These are phyloP conservation scores for Aplysia californica DNA, from an alignment of 1,140 invertebrate species.

Conservation along the genomic window DNA sequence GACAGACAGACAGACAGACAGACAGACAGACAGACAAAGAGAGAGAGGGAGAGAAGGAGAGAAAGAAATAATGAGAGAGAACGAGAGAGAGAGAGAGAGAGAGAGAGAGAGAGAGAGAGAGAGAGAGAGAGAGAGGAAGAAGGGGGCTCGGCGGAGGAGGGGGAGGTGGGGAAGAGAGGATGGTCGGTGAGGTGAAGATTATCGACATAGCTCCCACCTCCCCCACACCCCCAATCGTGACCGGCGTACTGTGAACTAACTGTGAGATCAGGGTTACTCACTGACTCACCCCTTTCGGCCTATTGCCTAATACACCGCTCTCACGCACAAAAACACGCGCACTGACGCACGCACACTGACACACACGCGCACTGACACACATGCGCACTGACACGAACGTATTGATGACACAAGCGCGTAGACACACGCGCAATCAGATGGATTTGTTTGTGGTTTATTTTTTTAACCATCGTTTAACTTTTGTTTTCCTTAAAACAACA, in stretches of 20 bases:
- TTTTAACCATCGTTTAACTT: too few relatives aligned
- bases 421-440: too few relatives aligned
- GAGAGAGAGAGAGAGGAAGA: background rate
- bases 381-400: too few relatives aligned
- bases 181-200: background rate
- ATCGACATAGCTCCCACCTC: too few relatives aligned
- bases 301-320: background rate
- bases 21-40: background rate
- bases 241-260: too few relatives aligned
- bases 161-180: conserved; percentile 14
- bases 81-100: conserved; percentile 9
- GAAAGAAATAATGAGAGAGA: background rate
- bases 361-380: too few relatives aligned
- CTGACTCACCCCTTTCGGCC: background rate
- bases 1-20: conserved; percentile 1
- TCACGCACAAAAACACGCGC: background rate
- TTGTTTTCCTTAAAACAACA: too few relatives aligned
- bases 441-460: too few relatives aligned
- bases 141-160: background rate
- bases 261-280: background rate
- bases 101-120: conserved; percentile 9
- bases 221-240: too few relatives aligned
- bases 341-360: too few relatives aligned
- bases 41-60: background rate
- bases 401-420: too few relatives aligned